phyloP scores from a whole-genome alignment of 2,888 invertebrate genomes.

The Meiosimyza platycephala region DNA sequence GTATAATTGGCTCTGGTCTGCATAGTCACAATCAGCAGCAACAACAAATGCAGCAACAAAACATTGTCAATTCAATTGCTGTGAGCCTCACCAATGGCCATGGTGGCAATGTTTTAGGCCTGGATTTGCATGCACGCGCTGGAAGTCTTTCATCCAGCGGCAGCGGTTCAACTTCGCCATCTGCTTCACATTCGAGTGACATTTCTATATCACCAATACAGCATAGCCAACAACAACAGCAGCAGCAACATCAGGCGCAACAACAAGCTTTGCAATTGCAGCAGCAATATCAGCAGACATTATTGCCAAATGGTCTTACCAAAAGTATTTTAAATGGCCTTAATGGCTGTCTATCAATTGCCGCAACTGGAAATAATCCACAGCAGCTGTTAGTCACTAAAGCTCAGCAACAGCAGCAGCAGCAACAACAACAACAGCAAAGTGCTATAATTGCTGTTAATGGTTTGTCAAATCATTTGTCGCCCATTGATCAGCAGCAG shows the following conservation, averaged over 20 bases:
- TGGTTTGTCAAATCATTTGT: constrained; percentile 55
- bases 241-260: constrained; percentile 46
- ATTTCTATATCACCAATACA: constrained; percentile 69
- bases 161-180: constrained; percentile 82
- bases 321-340: constrained; percentile 46
- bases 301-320: constrained; percentile 51
- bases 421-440: constrained; percentile 44
- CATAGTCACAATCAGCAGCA: constrained; percentile 49
- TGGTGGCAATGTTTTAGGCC: constrained; percentile 53
- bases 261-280: constrained; percentile 40
- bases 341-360: constrained; percentile 20
- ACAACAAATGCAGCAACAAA: constrained; percentile 44
- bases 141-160: constrained; percentile 82
- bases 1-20: constrained; percentile 62
- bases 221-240: constrained; percentile 48
- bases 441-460: constrained; percentile 51
- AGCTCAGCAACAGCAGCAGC: constrained; percentile 35
- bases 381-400: constrained; percentile 12
- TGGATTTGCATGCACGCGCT: constrained; percentile 74
- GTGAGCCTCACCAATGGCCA: constrained; percentile 43
- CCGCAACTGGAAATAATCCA: not conserved
- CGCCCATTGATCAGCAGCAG: constrained; percentile 60
- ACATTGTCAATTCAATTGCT: constrained; percentile 49
- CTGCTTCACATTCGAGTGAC: constrained; percentile 77
- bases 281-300: constrained; percentile 42